Evolutionary conservation across 2,797 vertebrate genomes (phyloP), one percentile per base, ranked within the genome.

Genomic region (Buphagus erythrorhynchus): DNA sequence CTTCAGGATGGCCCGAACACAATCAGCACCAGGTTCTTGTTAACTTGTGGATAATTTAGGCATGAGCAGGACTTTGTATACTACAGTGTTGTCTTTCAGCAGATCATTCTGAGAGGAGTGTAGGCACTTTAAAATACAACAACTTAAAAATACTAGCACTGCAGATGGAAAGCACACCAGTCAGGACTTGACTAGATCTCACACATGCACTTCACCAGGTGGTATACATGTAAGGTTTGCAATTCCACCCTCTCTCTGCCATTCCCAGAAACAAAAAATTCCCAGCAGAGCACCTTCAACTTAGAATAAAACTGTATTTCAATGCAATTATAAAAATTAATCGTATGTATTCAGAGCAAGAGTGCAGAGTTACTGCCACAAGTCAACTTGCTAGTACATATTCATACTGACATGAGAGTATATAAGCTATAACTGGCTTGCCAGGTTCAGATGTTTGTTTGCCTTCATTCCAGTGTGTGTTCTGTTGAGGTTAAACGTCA

Each of bases 351-450:
- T 86, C 65, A 72, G 61, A 86, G 54, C n/a, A 90, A 73, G 65
- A 82, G 38, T 48, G 52, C 54, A 73, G 81, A 88, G 31, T 66
- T 63, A 35, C 76, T 65, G 58, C 73, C 86, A 54, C 59, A 68
- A 55, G 29, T 91, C 58, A 61, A 5, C 80, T 84, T 78, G 63
- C 79, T 80, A 28, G 33, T 52, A 82, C 29, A 16, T 61, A 67
- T 86, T 94, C 48, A 29, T 73, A 57, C 8, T 79, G 72, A 84
- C 87, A 29, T 33, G 76, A 75, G 46, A 38, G 24, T 75, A 13
- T 48, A 51, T 61, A 76, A 87, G 65, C 24, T 91, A 54, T n/a
- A 93, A 87, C 69, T 76, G 88, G n/a, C 81, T 90, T 91, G 82
- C 86, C 46, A 84, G 31, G 66, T 81, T 94, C 77, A 79, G 62